phyloP scores from a whole-genome alignment of 2,113 vertebrate genomes.

The Odocoileus hemionus region DNA sequence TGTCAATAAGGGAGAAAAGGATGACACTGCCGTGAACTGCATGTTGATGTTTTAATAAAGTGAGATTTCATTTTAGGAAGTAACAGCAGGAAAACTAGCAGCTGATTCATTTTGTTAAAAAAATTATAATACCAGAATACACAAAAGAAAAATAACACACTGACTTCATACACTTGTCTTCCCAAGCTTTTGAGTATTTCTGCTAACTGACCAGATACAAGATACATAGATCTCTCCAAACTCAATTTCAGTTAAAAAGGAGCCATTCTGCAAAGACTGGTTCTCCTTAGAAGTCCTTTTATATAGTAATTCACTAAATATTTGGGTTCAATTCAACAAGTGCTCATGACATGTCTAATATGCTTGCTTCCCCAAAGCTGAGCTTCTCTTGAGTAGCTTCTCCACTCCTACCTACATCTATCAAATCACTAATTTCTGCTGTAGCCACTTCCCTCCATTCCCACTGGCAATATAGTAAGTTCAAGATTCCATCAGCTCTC shows the following conservation, averaged over 20 bases:
- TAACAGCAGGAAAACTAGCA: not conserved
- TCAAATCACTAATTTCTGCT: not conserved
- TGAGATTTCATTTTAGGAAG: not conserved
- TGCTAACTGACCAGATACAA: not conserved
- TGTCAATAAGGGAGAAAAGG: conserved; percentile 64
- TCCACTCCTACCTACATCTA: not conserved
- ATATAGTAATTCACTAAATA: not conserved
- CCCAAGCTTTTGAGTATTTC: not conserved
- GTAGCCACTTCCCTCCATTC: not conserved
- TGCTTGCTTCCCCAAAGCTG: not conserved
- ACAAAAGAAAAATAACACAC: not conserved
- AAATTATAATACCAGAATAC: not conserved
- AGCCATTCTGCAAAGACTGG: not conserved
- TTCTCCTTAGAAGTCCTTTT: not conserved
- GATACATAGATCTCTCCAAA: not conserved
- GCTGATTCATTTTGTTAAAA: not conserved
- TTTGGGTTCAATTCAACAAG: not conserved
- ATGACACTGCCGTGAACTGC: not conserved
- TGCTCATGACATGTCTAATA: not conserved
- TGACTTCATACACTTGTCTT: not conserved
- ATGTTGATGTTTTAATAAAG: not conserved
- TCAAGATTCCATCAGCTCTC: not conserved
- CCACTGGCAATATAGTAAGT: not conserved
- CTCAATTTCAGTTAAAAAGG: not conserved
- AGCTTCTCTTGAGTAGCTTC: not conserved